A percentile compares a stretch with the other conserved stretches of the same genome.
phyloP scores from a whole-genome alignment of 2,113 vertebrate species.

The Dasyornis broadbenti region DNA sequence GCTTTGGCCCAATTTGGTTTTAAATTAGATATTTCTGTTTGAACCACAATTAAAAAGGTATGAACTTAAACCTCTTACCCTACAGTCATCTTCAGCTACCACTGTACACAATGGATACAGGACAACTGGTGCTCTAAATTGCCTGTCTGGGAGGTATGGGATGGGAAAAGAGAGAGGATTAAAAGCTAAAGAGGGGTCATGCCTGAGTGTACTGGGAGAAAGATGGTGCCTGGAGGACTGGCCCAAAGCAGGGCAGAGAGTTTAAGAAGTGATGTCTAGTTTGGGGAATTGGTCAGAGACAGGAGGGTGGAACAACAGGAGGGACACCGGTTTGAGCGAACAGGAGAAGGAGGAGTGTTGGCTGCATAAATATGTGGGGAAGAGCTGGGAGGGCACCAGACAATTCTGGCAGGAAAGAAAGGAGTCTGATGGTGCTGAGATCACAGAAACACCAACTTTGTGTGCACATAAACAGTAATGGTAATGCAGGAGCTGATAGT shows the following conservation, averaged over 20 bases:
- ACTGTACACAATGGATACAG: not conserved
- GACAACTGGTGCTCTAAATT: not conserved
- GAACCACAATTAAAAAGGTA: not conserved
- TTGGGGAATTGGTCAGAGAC: not conserved
- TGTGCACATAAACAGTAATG: not conserved
- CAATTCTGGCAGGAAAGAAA: not conserved
- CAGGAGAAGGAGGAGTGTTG: not conserved
- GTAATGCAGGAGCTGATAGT: not conserved
- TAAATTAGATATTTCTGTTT: not conserved
- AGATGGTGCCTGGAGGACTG: not conserved
- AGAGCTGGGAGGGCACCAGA: not conserved
- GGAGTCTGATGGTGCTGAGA: not conserved
- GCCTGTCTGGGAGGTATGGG: not conserved
- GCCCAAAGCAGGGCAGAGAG: not conserved
- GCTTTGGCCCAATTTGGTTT: not conserved
- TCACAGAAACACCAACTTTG: not conserved
- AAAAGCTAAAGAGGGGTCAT: not conserved
- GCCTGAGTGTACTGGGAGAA: not conserved
- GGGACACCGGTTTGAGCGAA: not conserved
- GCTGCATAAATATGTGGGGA: accelerated
- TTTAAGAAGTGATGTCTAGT: not conserved
- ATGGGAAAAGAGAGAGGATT: not conserved
- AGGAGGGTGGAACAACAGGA: not conserved
- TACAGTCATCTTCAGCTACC: not conserved
- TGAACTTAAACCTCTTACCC: not conserved